Evolutionary conservation across 2,888 invertebrate species (phyloP), one percentile per base, ranked within the genome.

Genomic region (Craniophora ligustri): DNA sequence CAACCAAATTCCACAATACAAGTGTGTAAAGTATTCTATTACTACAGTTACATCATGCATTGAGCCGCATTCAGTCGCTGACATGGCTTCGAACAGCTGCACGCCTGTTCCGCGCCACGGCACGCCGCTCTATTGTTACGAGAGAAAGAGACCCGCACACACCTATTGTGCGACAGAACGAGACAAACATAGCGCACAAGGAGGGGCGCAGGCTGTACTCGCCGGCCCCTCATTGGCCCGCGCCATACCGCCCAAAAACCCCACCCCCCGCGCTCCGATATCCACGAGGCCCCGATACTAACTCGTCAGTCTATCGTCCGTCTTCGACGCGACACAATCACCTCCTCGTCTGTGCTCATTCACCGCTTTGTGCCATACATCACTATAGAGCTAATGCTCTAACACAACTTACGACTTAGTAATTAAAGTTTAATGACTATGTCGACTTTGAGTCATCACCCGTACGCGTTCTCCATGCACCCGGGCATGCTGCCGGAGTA

Each of bases 391-490:
- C 84, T 84, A 80, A 89, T 90, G 88, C 83, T 89, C 75, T 86
- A 79, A 79, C 73, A 78, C 74, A 64, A 72, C 71, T 76, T 72
- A 71, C 78, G 76, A 78, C 59, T 75, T 60, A 65, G 53, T 67
- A 58, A 69, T 72, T 56, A 66, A 73, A 79, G 59, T 78, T 75
- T 40, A 75, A 65, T 63, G 60, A 76, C 63, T 67, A 94, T 94
- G 94, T 94, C 94, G 67, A 93, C 93, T 38, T 75, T 94, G 54
- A 92, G 94, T 76, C 94, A 94, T 72, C 94, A 93, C 60, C 93
- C 92, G 75, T 94, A 94, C 85, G 93, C 93, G 82, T 94, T 94
- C 69, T 89, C 93, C 50, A 91, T 93, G 90, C 93, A 93, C 53
- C 91, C 88, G 36, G 88, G 92, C 63, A 92, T 93, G 93, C 73